These are phyloP conservation scores for Helarctos malayanus DNA, from an alignment of 2,797 vertebrate genomes.

Conservation along the genomic window DNA sequence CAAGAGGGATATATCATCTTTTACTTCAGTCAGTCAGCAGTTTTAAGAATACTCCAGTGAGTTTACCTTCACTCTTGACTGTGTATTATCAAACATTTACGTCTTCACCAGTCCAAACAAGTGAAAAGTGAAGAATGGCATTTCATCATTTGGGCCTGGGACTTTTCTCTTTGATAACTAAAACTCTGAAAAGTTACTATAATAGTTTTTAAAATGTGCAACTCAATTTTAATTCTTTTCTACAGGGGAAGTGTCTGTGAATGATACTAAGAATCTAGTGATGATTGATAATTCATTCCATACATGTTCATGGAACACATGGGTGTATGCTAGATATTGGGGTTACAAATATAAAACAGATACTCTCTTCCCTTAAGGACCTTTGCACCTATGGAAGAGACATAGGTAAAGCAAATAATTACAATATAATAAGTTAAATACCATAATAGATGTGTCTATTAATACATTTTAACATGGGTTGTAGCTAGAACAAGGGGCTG, in stretches of 20 bases:
- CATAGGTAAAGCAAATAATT: background rate
- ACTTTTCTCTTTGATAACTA: background rate
- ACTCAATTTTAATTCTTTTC: background rate
- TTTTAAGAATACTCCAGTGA: background rate
- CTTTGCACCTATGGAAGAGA: background rate
- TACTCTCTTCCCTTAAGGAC: background rate
- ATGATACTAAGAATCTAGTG: background rate
- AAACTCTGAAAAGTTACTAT: background rate
- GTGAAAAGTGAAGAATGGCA: background rate
- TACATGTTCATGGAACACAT: background rate
- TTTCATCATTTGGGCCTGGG: background rate
- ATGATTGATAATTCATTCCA: background rate
- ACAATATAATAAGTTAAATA: background rate
- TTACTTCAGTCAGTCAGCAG: background rate
- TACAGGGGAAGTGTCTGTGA: background rate
- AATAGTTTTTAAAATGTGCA: background rate
- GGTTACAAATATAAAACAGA: background rate
- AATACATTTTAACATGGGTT: background rate
- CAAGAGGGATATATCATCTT: background rate
- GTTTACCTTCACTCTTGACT: background rate
- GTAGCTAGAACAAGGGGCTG: background rate
- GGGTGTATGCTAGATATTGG: background rate
- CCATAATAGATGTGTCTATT: background rate
- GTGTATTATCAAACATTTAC: background rate
- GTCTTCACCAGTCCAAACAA: background rate